Evolutionary conservation across 2,113 vertebrate species (phyloP).

Genomic region (Illadopsis cleaveri): DNA sequence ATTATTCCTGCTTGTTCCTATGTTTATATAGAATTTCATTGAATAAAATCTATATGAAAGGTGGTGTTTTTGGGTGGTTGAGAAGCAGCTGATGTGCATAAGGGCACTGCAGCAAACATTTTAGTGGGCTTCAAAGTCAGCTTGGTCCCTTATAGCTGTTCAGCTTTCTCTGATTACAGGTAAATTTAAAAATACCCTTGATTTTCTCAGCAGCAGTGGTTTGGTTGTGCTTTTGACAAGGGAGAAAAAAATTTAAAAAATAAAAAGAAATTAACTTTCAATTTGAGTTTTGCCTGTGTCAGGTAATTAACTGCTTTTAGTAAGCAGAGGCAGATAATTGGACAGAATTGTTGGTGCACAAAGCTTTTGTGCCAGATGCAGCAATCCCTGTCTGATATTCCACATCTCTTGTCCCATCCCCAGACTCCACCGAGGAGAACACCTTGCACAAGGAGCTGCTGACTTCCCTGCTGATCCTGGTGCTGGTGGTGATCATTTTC

Average conservation of each 20-base stretch:
- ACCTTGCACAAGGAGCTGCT: conserved; percentile 69
- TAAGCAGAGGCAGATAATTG: rapidly evolving
- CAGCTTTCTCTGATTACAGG: rapidly evolving
- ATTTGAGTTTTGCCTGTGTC: neutral
- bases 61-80: neutral
- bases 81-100: neutral
- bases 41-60: rapidly evolving
- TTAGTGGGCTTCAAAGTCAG: neutral
- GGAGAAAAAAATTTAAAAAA: rapidly evolving
- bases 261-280: rapidly evolving
- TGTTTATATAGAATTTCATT: neutral
- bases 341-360: rapidly evolving
- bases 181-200: neutral
- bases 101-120: neutral
- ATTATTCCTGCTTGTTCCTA: neutral
- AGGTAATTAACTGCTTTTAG: neutral
- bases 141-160: rapidly evolving
- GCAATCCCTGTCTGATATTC: rapidly evolving
- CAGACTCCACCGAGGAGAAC: conserved; percentile 39
- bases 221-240: neutral
- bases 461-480: conserved; percentile 82
- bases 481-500: conserved; percentile 80
- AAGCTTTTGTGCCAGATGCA: neutral
- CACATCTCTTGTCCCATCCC: neutral
- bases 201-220: neutral